Evolutionary conservation across 2,113 vertebrate genomes (phyloP), one percentile per base, ranked within the genome.

Genomic region (rat (Rattus norvegicus)): DNA sequence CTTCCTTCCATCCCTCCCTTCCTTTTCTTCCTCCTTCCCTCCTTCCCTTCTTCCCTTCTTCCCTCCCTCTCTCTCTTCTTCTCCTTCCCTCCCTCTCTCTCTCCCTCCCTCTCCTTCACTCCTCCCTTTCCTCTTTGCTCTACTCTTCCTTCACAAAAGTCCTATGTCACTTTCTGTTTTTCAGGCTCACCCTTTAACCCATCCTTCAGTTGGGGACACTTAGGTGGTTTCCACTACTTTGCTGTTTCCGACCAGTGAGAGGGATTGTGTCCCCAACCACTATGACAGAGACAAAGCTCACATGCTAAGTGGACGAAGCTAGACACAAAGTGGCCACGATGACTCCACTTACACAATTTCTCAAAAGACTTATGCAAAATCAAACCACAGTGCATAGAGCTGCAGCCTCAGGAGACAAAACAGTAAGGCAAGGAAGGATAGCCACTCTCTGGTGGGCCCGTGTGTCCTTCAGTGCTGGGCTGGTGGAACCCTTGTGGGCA

Each of bases 401-500:
- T 14, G 9, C 13, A 5, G 1, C 12, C 19, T 67, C 54, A 69
- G 93, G 77, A 90, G 73, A 56, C 63, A 30, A 63, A 85, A 63
- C 24, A 73, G 24, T 17, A 61, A 72, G 89, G 28, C 65, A 33
- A 67, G 81, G 63, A 69, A 49, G 69, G 47, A 39, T 2, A 0
- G 7, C 5, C 28, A 17, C 7, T 11, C 0, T n/a, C n/a, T 10
- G n/a, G 26, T 36, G 1, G 52, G n/a, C 65, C 19, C 5, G 72
- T 3, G 7, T 10, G 65, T 63, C 92, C 90, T 36, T 47, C 5
- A 65, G 86, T 16, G 43, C 33, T 12, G 10, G 1, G 43, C 33
- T 12, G 10, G 1, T 7, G 30, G 43, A 6, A 28, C 20, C 22
- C 3, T 19, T 30, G 19, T 0, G 0, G 49, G 59, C 70, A 75